Conservation (phyloP, 2,113 vertebrate species). For the Thymallus thymallus region DNA sequence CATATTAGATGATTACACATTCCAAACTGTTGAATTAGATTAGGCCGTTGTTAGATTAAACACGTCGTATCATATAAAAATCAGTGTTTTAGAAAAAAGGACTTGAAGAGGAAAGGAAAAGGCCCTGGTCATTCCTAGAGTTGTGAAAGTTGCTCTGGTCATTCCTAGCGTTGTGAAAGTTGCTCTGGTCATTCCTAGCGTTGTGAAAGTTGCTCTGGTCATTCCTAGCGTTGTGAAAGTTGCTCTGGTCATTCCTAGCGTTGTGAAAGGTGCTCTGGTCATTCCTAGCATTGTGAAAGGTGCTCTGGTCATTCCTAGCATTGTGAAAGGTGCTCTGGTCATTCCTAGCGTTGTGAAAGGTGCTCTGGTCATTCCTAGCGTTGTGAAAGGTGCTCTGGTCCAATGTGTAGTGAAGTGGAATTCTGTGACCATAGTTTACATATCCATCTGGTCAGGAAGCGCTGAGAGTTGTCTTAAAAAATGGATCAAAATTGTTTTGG, state of each 20-base stretch:
- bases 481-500: constrained; percentile 9
- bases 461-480: not conserved
- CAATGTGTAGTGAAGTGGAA: not conserved
- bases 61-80: constrained; percentile 31
- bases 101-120: constrained; percentile 52
- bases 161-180: no score
- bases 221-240: no score
- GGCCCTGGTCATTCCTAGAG: constrained; percentile 35
- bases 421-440: constrained; percentile 1
- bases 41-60: constrained; percentile 47
- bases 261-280: no score
- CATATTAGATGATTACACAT: constrained; percentile 22
- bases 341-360: no score
- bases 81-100: not conserved
- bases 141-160: constrained; percentile 25
- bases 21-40: constrained; percentile 42
- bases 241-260: no score
- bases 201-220: no score
- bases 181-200: no score
- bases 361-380: no score
- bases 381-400: no score
- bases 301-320: no score
- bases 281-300: no score
- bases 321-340: no score
- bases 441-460: not conserved